Evolutionary conservation across 2,888 invertebrate species (phyloP), one percentile per base, ranked within the genome.

Genomic region (Meloe dianella): DNA sequence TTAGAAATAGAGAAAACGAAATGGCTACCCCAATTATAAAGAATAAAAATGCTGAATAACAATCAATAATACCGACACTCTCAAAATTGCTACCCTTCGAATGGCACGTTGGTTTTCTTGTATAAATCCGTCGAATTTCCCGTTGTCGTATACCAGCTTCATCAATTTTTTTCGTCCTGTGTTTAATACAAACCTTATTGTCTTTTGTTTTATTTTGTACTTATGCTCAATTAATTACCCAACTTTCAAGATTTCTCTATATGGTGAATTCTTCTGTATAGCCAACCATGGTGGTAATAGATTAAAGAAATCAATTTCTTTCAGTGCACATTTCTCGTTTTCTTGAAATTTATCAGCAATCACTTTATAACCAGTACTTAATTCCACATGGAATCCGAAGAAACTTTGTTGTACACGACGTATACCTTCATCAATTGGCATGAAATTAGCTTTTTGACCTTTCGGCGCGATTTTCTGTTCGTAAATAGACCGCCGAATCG

Each of bases 351-450:
- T 89, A 78, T 90, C 89, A 20, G 88, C 87, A 0, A 91, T 87
- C 30, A 91, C 83, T 78, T 90, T 89, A 78, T 91, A 91, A 0
- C 89, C 89, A 0, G 88, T 86, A 0, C 89, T 88, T 0, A 86
- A 84, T 79, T 91, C 91, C 80, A 89, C 89, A 78, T 91, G 89
- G 73, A 91, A 91, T 1, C 89, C 90, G 75, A 90, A 91, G 29
- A 90, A 82, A 12, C 89, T 90, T 79, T 87, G 84, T 74, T 86
- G 85, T 69, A 91, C 83, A 73, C 82, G 85, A 67, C 83, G 80
- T 1, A 91, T 87, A 0, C 91, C 91, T 65, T 89, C 87, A 71
- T 88, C 86, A 69, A 89, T 82, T 0, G 85, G 76, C 82, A 89
- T 86, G 77, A 89, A 89, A 66, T 85, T 86, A 0, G 87, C 85